Percentiles rank a stretch among this genome's conserved stretches.
Evolutionary conservation across 2,888 invertebrate genomes (phyloP).

Genomic region (Thecocarcelia acutangulata): DNA sequence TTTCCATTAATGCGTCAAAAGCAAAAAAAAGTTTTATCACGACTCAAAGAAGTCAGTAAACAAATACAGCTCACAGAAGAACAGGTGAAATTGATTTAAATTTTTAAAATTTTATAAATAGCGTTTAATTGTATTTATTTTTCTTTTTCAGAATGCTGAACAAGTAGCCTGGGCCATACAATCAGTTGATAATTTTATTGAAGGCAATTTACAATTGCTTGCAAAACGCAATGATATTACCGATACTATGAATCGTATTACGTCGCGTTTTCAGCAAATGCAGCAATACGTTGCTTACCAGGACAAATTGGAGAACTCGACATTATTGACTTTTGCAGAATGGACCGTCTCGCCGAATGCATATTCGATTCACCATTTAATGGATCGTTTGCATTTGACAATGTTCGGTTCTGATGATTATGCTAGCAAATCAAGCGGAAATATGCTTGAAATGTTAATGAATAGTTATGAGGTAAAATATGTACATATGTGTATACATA

Average conservation of each 20-base stretch:
- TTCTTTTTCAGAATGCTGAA: slow-evolving; percentile 74
- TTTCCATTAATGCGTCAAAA: slow-evolving; percentile 84
- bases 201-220: slow-evolving; percentile 83
- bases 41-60: slow-evolving; percentile 80
- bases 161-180: slow-evolving; percentile 78
- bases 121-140: background rate
- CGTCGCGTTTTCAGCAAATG: slow-evolving; percentile 84
- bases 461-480: slow-evolving; percentile 76
- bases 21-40: slow-evolving; percentile 84
- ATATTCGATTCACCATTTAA: slow-evolving; percentile 85
- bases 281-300: slow-evolving; percentile 83
- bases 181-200: slow-evolving; percentile 76
- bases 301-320: slow-evolving; percentile 84
- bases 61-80: slow-evolving; percentile 80
- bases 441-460: slow-evolving; percentile 73
- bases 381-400: slow-evolving; percentile 86
- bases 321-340: slow-evolving; percentile 87
- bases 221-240: slow-evolving; percentile 85
- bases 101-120: background rate
- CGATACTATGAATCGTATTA: slow-evolving; percentile 84
- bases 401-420: slow-evolving; percentile 82
- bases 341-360: slow-evolving; percentile 87
- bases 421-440: slow-evolving; percentile 68
- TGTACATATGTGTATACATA: background rate
- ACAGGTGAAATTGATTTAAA: slow-evolving; percentile 70